Percentiles rank a stretch among this genome's conserved stretches.
Evolutionary conservation across 2,797 vertebrate genomes (phyloP).

Genomic region (Enteromius anoplus): DNA sequence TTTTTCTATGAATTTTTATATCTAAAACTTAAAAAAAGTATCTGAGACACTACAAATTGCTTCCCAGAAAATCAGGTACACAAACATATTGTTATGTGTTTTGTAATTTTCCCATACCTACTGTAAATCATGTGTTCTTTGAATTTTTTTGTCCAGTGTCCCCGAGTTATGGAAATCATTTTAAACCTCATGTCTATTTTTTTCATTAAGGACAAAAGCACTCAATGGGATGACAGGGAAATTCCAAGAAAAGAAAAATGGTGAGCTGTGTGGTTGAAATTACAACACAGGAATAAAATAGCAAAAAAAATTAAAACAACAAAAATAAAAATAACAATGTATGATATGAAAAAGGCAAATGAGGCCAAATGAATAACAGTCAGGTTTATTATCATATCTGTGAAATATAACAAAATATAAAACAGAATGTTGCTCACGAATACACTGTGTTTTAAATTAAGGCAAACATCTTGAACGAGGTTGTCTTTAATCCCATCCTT

Average conservation of each 20-base stretch:
- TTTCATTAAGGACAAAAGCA: background rate
- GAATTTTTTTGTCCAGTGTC: background rate
- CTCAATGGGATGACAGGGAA: slow-evolving; percentile 16
- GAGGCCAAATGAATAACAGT: slow-evolving; percentile 8
- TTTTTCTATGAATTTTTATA: background rate
- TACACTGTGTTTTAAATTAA: background rate
- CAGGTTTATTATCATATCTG: slow-evolving; percentile 28
- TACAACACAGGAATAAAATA: background rate
- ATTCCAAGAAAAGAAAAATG: background rate
- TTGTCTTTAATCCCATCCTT: slow-evolving; percentile 8
- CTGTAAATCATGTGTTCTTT: background rate
- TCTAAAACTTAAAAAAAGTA: background rate
- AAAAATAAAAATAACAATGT: slow-evolving; percentile 51
- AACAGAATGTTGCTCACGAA: background rate
- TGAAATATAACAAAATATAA: background rate
- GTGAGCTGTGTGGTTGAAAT: background rate
- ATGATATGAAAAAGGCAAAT: slow-evolving; percentile 3
- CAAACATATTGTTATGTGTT: background rate
- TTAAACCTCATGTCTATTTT: background rate
- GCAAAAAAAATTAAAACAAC: background rate
- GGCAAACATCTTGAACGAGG: background rate
- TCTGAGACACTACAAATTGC: background rate
- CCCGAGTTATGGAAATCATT: background rate
- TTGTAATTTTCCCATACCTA: background rate
- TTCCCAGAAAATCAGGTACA: background rate